A percentile compares a stretch with the other conserved stretches of the same genome.
Conservation (phyloP, 2,888 invertebrate species). For the Lordiphosa andalusiaca region DNA sequence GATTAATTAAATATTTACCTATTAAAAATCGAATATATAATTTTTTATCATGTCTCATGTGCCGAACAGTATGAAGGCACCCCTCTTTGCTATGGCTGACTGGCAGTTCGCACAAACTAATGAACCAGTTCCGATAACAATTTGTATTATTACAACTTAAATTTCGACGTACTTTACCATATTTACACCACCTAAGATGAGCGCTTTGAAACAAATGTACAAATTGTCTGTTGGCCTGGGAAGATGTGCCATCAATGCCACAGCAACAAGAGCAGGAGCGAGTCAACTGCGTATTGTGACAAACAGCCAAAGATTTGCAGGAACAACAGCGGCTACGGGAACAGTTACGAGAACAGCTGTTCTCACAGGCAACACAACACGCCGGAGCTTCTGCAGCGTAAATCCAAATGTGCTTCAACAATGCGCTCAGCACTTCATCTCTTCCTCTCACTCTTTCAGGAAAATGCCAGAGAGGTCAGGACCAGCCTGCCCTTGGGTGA, state of each 20-base stretch:
- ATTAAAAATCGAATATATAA: too few relatives aligned
- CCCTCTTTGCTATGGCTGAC: too few relatives aligned
- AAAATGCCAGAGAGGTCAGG: slow-evolving; percentile 22
- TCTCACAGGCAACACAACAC: slow-evolving; percentile 16
- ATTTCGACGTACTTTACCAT: background rate
- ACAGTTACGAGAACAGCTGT: slow-evolving; percentile 14
- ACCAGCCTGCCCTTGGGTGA: slow-evolving; percentile 59
- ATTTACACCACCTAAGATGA: slow-evolving; percentile 29
- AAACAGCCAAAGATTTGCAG: background rate
- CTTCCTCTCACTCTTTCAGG: slow-evolving; percentile 4
- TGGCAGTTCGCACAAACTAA: background rate
- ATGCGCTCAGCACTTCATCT: background rate
- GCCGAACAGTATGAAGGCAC: too few relatives aligned
- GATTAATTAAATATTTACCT: too few relatives aligned
- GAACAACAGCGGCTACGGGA: slow-evolving; percentile 20
- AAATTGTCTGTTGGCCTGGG: slow-evolving; percentile 26
- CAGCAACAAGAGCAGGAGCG: background rate
- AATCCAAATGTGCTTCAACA: slow-evolving; percentile 1
- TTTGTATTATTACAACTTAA: background rate
- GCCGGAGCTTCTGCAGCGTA: slow-evolving; percentile 33
- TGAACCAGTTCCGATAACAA: background rate
- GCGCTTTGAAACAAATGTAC: slow-evolving; percentile 35
- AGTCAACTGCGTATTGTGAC: background rate
- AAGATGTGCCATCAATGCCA: slow-evolving; percentile 1
- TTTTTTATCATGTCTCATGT: too few relatives aligned